Evolutionary conservation across 2,888 invertebrate genomes (phyloP), one percentile per base, ranked within the genome.

Genomic region (Empis stercorea): DNA sequence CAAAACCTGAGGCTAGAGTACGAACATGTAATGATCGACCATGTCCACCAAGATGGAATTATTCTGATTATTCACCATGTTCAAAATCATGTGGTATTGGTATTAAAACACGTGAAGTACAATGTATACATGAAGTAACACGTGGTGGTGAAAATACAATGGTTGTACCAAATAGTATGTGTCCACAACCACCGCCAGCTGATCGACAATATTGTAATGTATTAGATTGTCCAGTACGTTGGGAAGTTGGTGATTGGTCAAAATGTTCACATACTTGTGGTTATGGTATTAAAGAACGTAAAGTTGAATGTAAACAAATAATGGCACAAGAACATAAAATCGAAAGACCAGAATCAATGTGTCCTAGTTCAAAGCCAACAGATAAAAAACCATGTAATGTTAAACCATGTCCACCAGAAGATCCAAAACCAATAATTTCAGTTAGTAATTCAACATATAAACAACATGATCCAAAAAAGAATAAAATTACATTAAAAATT

Each of bases 41-140:
- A 0, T 97, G 97, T 62, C 94, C 94, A 2, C 94, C 95, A 0
- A 78, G 91, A 57, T 93, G 93, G 93, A 89, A 89, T 63, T 84
- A 85, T 57, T 87, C 89, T 0, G 88, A 89, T 46, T 93, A 88
- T 63, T 84, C 86, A 0, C 79, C 82, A 16, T 97, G 96, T 70
- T 87, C 89, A 16, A 89, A 88, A 65, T 84, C 87, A 3, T 97
- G 96, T 62, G 96, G 96, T 30, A 87, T 94, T 55, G 96, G 96
- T 1, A 84, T 88, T 54, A 91, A 92, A 71, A 88, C 85, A 0
- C 75, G 96, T 50, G 88, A 88, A 65, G 94, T 70, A 4, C 65
- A 66, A 51, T 70, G 68, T 51, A 69, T 69, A 48, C 70, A 69
- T 47, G 74, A 83, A 72, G 87, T 91, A 44, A 87, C 88, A 0